Evolutionary conservation across 2,888 invertebrate genomes (phyloP).

Genomic region (Dynastes grantii): DNA sequence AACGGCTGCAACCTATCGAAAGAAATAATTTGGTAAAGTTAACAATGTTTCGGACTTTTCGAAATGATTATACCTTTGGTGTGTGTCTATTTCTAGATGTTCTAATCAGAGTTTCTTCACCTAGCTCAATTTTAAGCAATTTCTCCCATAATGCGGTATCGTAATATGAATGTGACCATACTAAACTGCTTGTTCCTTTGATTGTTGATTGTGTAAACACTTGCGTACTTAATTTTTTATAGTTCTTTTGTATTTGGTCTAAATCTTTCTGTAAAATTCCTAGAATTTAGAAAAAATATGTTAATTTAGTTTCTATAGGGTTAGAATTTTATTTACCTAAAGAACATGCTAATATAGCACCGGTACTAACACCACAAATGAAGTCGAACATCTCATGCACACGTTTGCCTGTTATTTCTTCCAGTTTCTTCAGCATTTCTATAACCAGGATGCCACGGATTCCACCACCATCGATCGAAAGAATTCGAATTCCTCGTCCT

Average conservation of each 20-base stretch:
- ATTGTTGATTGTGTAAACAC: constrained; percentile 79
- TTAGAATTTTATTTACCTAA: constrained; percentile 72
- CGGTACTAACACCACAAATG: constrained; percentile 88
- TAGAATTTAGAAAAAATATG: constrained; percentile 58
- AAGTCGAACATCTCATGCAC: constrained; percentile 90
- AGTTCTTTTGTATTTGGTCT: constrained; percentile 75
- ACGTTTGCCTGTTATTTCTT: constrained; percentile 78
- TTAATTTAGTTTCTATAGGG: too few relatives aligned
- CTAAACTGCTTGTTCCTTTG: constrained; percentile 82
- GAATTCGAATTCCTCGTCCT: constrained; percentile 83
- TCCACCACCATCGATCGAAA: constrained; percentile 94
- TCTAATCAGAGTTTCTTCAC: constrained; percentile 76
- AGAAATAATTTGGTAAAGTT: neutral
- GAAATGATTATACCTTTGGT: constrained; percentile 72
- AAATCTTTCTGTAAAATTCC: constrained; percentile 75
- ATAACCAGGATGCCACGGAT: constrained; percentile 90
- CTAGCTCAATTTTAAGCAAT: constrained; percentile 79
- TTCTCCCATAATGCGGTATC: constrained; percentile 89
- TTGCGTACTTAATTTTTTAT: constrained; percentile 75
- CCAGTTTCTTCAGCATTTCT: constrained; percentile 85
- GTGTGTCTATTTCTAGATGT: constrained; percentile 72
- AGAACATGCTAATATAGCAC: constrained; percentile 85
- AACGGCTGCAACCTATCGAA: constrained; percentile 79
- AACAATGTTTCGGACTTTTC: neutral
- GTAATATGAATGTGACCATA: constrained; percentile 92